These are phyloP conservation scores for Drosophila pseudoananassae DNA, from an alignment of 1,140 invertebrate genomes.

Conservation along the genomic window DNA sequence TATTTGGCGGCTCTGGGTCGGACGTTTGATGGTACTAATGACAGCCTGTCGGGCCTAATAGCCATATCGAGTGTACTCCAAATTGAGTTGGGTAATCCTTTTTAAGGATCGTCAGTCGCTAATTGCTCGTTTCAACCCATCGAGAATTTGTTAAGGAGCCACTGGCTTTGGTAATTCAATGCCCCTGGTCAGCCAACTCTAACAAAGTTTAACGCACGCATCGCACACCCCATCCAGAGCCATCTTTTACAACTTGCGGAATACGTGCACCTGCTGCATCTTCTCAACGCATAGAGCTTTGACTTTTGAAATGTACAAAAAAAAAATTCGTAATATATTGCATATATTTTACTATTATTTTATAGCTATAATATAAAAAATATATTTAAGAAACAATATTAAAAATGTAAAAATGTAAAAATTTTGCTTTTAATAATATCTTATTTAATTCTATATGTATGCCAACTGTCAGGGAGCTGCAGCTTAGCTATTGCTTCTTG, in stretches of 20 bases:
- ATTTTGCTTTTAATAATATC: not conserved
- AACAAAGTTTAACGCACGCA: conserved; percentile 46
- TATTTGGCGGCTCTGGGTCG: conserved; percentile 52
- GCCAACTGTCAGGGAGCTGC: conserved; percentile 16
- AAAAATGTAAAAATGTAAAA: not conserved
- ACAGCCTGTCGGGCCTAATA: conserved; percentile 74
- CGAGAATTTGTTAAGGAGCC: conserved; percentile 12
- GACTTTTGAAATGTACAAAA: not conserved
- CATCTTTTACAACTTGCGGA: conserved; percentile 11
- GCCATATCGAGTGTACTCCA: conserved; percentile 61
- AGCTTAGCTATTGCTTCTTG: conserved; percentile 4
- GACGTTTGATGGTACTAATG: conserved; percentile 39
- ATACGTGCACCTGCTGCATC: conserved; percentile 26
- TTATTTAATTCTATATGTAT: conserved; percentile 2
- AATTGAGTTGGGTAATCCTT: conserved; percentile 57
- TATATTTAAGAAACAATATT: too few species aligned
- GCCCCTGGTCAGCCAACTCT: conserved; percentile 25
- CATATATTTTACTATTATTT: too few species aligned
- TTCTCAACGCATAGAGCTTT: conserved; percentile 5
- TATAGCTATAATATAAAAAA: too few species aligned
- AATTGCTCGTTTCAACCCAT: conserved; percentile 46
- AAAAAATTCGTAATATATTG: not conserved
- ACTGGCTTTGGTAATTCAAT: conserved; percentile 18
- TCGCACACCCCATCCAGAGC: conserved; percentile 2
- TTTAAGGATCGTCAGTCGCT: conserved; percentile 33